A percentile compares a stretch with the other conserved stretches of the same genome.
Evolutionary conservation across 2,888 invertebrate species (phyloP).

Genomic region (Agrochola macilenta): DNA sequence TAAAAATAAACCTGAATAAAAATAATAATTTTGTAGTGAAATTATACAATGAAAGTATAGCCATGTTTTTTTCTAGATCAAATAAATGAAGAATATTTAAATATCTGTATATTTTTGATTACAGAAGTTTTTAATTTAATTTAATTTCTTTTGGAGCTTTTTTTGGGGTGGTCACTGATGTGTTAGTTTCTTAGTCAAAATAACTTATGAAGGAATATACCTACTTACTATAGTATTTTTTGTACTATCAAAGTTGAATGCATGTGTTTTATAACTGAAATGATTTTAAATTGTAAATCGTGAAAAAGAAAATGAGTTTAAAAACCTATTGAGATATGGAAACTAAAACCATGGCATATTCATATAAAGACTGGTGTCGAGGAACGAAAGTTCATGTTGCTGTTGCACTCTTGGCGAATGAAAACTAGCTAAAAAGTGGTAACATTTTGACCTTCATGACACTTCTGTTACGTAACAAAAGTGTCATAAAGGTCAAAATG

Average conservation of each 20-base stretch:
- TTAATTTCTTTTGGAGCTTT: constrained; percentile 64
- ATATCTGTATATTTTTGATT: constrained; percentile 87
- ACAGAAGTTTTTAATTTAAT: constrained; percentile 73
- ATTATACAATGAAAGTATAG: constrained; percentile 63
- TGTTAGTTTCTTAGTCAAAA: constrained; percentile 29
- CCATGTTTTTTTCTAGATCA: constrained; percentile 60
- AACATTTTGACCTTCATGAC: neutral
- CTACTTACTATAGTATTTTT: neutral
- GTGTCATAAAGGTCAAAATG: neutral
- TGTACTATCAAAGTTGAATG: neutral
- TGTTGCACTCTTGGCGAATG: neutral
- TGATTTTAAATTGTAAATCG: neutral
- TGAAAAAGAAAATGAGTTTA: neutral
- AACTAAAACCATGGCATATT: neutral
- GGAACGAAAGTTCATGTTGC: neutral
- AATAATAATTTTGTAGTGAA: constrained; percentile 57
- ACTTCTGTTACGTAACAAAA: neutral
- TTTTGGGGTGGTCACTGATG: constrained; percentile 41
- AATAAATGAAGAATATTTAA: constrained; percentile 64
- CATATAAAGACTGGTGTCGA: too few relatives aligned
- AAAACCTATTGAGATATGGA: neutral
- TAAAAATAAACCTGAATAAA: constrained; percentile 50
- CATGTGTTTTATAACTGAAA: neutral
- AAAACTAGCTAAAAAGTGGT: neutral
- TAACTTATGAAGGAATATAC: neutral